Evolutionary conservation across 2,888 invertebrate species (phyloP), one percentile per base, ranked within the genome.

Genomic region (Ischnura elegans): DNA sequence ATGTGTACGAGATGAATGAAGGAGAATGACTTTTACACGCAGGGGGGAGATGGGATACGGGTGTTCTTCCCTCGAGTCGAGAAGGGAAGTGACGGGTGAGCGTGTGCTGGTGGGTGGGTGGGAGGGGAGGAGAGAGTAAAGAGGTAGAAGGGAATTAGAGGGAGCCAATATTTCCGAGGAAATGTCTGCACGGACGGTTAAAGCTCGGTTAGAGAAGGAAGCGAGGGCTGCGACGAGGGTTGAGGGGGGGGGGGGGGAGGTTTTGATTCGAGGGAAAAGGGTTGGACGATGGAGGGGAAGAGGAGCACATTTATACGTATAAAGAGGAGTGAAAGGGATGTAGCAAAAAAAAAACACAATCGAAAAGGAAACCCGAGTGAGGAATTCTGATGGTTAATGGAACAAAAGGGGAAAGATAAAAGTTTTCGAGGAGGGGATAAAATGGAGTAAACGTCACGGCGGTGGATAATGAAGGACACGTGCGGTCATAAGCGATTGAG

Each of bases 121-220:
- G 76, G 0, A 10, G 76, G 36, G 10, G 76, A 36, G 13, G 10
- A 6, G 36, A 16, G 21, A 1, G 55, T 46, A 51, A 51, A 42
- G 29, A 19, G 47, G 25, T 0, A 51, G n/a, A 10, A 76, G 76
- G 76, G 36, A 76, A 4, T 46, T 86, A 46, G 86, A n/a, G 87
- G 29, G 29, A 87, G 19, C 47, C 87, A 90, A 55, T 90, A 61
- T 43, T 42, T 90, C 90, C 55, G 90, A n/a, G 55, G 25, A 87
- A 87, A 87, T 90, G 61, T 90, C 51, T 90, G 61, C 90, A 87
- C 29, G 87, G 87, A 43, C 90, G 61, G 55, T 42, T 90, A 42
- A 25, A 61, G 42, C 51, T n/a, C 42, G 61, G 55, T 55, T 55
- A 61, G 19, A 42, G 90, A n/a, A 21, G n/a, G n/a, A n/a, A n/a